Conservation (phyloP, 1,140 invertebrate species). For the Tetramorium parvispinum region DNA sequence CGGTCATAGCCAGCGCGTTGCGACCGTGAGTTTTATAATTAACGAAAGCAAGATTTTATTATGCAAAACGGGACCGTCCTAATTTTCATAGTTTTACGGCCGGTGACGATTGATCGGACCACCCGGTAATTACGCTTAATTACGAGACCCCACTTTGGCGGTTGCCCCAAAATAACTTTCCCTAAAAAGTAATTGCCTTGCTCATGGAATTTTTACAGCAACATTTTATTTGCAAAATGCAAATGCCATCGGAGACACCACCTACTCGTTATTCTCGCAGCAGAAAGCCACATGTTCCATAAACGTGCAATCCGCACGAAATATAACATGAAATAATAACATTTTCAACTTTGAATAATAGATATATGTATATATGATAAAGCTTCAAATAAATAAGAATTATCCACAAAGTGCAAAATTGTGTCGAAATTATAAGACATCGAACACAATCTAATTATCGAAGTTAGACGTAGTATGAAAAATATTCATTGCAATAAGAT, state of each 20-base stretch:
- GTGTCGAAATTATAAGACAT: background rate
- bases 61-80: conserved; percentile 65
- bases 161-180: conserved; percentile 1
- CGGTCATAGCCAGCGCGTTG: conserved; percentile 43
- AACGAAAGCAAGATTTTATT: conserved; percentile 61
- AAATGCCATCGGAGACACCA: conserved; percentile 31
- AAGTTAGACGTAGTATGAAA: background rate
- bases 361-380: background rate
- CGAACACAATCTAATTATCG: background rate
- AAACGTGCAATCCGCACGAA: background rate
- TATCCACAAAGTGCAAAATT: background rate
- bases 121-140: conserved; percentile 68
- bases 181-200: conserved; percentile 63
- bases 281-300: conserved; percentile 16
- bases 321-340: conserved; percentile 16
- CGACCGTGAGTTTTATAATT: conserved; percentile 58
- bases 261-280: conserved; percentile 10
- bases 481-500: background rate
- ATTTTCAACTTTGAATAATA: background rate
- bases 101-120: conserved; percentile 64
- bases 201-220: conserved; percentile 55
- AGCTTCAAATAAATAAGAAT: background rate
- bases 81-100: conserved; percentile 59
- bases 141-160: conserved; percentile 40
- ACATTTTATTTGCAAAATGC: conserved; percentile 53